A percentile compares a stretch with the other conserved stretches of the same genome.
Conservation (phyloP, 2,113 vertebrate genomes). For the Serilophus lunatus region DNA sequence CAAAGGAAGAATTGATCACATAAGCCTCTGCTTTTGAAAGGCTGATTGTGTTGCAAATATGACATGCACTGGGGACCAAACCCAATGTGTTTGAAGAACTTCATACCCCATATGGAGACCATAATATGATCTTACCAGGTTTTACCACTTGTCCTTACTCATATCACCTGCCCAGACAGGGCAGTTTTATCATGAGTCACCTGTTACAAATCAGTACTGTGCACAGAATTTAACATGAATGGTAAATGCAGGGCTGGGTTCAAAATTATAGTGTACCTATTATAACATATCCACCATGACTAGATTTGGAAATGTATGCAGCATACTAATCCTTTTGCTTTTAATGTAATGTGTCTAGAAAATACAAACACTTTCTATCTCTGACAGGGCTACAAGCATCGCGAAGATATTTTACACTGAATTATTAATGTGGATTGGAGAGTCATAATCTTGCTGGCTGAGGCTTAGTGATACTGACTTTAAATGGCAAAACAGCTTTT, state of each 20-base stretch:
- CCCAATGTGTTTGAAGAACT: fast-evolving
- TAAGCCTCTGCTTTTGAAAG: background rate
- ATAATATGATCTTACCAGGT: background rate
- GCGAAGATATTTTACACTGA: slow-evolving; percentile 26
- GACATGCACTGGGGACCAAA: background rate
- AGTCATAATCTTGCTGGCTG: slow-evolving; percentile 11
- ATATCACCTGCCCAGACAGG: background rate
- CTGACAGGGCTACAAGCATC: background rate
- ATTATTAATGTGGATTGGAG: slow-evolving; percentile 40
- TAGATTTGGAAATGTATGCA: background rate
- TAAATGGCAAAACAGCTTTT: slow-evolving; percentile 11
- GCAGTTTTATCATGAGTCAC: background rate
- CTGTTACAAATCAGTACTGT: background rate
- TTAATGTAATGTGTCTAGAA: background rate
- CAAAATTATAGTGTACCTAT: background rate
- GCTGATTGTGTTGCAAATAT: background rate
- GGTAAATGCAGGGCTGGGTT: background rate
- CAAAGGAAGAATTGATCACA: slow-evolving; percentile 36
- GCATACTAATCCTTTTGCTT: background rate
- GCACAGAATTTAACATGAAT: background rate
- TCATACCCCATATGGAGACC: background rate
- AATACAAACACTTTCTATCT: slow-evolving; percentile 1
- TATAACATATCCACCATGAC: background rate
- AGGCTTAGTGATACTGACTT: background rate
- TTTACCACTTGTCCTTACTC: background rate